Evolutionary conservation across 2,888 invertebrate genomes (phyloP).

Genomic region (Drosophila mayaguana): DNA sequence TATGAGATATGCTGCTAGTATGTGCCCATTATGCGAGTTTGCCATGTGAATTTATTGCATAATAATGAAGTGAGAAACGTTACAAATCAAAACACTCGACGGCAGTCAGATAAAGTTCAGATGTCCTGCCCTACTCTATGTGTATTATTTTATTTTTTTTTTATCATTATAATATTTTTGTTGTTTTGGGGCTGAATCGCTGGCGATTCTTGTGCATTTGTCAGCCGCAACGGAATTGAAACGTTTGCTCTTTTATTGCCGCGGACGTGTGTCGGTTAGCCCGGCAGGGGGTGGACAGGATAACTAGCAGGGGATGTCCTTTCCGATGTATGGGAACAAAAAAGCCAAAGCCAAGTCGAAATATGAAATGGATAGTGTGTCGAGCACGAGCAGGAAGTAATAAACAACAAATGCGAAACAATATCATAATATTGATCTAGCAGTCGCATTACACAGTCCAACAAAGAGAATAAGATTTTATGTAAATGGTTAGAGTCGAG

Average conservation of each 20-base stretch:
- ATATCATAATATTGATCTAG: conserved; percentile 60
- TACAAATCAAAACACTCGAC: conserved; percentile 85
- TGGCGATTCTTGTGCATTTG: conserved; percentile 80
- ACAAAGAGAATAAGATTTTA: not conserved
- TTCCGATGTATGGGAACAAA: conserved; percentile 64
- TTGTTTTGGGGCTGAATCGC: conserved; percentile 62
- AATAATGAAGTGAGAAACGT: conserved; percentile 85
- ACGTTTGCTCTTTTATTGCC: conserved; percentile 78
- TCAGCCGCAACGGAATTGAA: conserved; percentile 82
- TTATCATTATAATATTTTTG: conserved; percentile 78
- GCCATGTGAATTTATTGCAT: conserved; percentile 81
- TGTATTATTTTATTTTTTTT: conserved; percentile 55
- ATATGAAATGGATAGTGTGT: conserved; percentile 59
- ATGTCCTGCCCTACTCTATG: conserved; percentile 15
- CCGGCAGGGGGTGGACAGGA: conserved; percentile 29
- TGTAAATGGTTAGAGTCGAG: not conserved
- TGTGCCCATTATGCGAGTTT: conserved; percentile 60
- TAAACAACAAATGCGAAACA: conserved; percentile 69
- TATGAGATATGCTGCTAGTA: conserved; percentile 34
- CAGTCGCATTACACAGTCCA: not conserved
- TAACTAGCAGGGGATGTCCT: conserved; percentile 22
- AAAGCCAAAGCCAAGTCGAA: conserved; percentile 10
- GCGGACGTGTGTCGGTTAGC: conserved; percentile 66
- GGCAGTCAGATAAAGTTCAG: conserved; percentile 74
- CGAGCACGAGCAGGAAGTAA: conserved; percentile 61